These are phyloP conservation scores for Drosophila tsacasi DNA, from an alignment of 1,140 invertebrate species.

Conservation along the genomic window DNA sequence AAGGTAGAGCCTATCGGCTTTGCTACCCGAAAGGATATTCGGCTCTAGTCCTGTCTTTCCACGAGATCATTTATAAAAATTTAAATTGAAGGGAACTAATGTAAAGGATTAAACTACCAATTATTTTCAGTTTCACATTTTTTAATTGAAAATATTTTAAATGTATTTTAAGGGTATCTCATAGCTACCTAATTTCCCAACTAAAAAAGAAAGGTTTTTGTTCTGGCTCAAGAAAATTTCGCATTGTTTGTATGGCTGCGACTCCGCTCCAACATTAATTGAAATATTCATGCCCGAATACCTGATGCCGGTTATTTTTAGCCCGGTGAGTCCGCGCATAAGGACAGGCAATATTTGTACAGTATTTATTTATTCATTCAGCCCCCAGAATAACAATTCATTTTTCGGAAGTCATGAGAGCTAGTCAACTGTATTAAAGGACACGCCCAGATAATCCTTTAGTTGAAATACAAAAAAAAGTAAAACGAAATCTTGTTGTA, in stretches of 20 bases:
- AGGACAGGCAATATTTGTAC: conserved; percentile 34
- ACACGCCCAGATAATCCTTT: conserved; percentile 9
- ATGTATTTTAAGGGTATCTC: conserved; percentile 9
- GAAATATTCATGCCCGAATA: conserved; percentile 69
- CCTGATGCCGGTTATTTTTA: conserved; percentile 43
- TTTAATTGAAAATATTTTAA: not conserved
- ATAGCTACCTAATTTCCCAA: not conserved
- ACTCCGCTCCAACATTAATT: conserved; percentile 61
- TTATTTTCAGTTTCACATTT: not conserved
- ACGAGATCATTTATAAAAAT: not conserved
- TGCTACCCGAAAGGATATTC: conserved; percentile 23
- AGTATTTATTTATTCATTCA: conserved; percentile 42
- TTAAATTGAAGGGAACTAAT: not conserved
- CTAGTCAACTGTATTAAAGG: conserved; percentile 9
- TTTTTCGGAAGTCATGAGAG: conserved; percentile 6
- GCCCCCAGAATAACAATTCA: conserved; percentile 8
- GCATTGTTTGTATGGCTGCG: conserved; percentile 30
- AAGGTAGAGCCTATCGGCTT: conserved; percentile 36
- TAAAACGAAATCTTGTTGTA: not conserved
- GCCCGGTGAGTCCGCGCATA: conserved; percentile 15
- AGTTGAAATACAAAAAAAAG: not conserved
- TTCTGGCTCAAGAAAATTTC: conserved; percentile 48
- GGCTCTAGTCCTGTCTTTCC: not conserved
- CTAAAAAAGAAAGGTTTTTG: not conserved
- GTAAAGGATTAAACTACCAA: not conserved